phyloP scores from a whole-genome alignment of 1,140 invertebrate species.

The Spodoptera litura region DNA sequence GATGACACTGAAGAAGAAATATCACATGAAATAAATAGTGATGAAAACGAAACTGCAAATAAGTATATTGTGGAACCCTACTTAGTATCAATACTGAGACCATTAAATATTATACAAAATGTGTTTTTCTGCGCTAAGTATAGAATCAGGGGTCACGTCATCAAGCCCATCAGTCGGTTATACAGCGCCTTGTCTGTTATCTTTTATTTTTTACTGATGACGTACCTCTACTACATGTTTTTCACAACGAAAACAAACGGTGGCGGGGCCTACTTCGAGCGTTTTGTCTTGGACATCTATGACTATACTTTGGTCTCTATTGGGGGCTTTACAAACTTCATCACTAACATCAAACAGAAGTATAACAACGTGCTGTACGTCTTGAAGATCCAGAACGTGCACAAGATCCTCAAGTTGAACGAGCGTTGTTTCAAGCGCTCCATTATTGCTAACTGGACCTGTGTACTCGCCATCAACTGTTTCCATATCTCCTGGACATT shows the following conservation, averaged over 20 bases:
- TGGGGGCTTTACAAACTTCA: not conserved
- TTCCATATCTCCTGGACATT: not conserved
- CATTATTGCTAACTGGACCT: not conserved
- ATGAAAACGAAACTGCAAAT: not conserved
- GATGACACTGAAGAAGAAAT: too few species aligned
- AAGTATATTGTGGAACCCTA: constrained; percentile 1
- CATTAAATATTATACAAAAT: constrained; percentile 16
- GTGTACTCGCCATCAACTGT: not conserved
- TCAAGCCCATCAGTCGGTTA: not conserved
- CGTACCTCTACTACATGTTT: not conserved
- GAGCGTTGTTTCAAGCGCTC: not conserved
- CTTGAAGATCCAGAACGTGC: constrained; percentile 1
- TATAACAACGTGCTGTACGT: constrained; percentile 25
- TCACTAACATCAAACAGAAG: not conserved
- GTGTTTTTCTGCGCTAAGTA: constrained; percentile 28
- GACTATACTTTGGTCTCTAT: not conserved
- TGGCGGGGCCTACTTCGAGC: not conserved
- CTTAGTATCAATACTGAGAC: constrained; percentile 6
- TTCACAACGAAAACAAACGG: not conserved
- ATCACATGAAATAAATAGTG: too few species aligned
- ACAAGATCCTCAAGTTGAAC: constrained; percentile 6
- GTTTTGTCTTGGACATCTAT: not conserved
- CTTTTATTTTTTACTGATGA: not conserved
- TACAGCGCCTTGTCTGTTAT: not conserved
- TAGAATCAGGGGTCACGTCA: constrained; percentile 17